Evolutionary conservation across 2,797 vertebrate genomes (phyloP), one percentile per base, ranked within the genome.

Genomic region (Danio aesculapii): DNA sequence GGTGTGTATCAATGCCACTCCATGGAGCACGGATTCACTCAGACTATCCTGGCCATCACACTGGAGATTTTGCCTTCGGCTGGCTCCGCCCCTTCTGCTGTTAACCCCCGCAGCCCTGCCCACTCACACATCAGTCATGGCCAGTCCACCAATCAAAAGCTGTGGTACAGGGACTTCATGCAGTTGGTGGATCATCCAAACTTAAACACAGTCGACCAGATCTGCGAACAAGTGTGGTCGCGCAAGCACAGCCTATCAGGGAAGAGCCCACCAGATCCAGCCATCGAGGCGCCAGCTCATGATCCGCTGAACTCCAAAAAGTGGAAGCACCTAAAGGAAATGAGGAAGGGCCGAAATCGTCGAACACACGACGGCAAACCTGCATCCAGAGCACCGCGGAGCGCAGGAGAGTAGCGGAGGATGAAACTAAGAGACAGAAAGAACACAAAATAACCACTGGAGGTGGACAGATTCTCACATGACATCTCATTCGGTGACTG

Each of bases 81-180:
- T 59, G 83, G 91, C 72, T 63, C 90, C 4, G 47, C 67, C 59
- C 47, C 81, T 2, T 85, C 85, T 84, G 12, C 71, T 68, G 86
- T 95, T 90, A 87, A 94, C n/a, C 89, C 89, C 44, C 93, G 91
- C 5, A 91, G 89, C 0, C 86, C 86, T 5, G 78, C 85, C 55
- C 81, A 86, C 19, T 75, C 53, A 55, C 81, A 83, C 21, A 0
- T 43, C 58, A 74, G n/a, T 75, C 79, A 82, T 8, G 75, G 79
- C 17, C 86, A 82, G 58, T 55, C 86, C 59, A 78, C 93, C 11
- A 92, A 94, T 72, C 96, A 92, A 82, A 97, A 96, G 88, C 91
- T 97, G 69, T 99, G 98, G 98, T 99, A 99, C 90, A 93, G 93
- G 75, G 97, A 99, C 93, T 99, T 99, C 88, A 95, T 99, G 92